These are phyloP conservation scores for Carlito syrichta DNA, from an alignment of 2,113 vertebrate genomes.

Conservation along the genomic window DNA sequence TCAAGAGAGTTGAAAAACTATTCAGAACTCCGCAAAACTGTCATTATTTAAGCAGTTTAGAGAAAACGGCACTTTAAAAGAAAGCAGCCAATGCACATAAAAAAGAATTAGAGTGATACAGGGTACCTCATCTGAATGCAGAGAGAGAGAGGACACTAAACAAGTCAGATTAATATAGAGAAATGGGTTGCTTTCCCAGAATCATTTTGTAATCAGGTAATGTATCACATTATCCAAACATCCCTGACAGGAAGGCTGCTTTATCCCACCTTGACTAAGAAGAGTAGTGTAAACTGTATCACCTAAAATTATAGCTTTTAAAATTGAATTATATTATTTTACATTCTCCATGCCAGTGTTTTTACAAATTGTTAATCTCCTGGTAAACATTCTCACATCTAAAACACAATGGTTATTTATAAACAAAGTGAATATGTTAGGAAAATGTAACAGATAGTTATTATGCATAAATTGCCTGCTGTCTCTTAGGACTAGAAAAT, in stretches of 20 bases:
- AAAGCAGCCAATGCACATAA: slow-evolving; percentile 42
- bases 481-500: slow-evolving; percentile 58
- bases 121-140: slow-evolving; percentile 56
- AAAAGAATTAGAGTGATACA: slow-evolving; percentile 63
- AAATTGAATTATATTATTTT: slow-evolving; percentile 75
- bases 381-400: slow-evolving; percentile 65
- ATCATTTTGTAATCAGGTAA: slow-evolving; percentile 65
- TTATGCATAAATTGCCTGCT: slow-evolving; percentile 52
- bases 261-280: slow-evolving; percentile 50
- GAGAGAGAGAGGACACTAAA: slow-evolving; percentile 46
- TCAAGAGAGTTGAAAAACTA: slow-evolving; percentile 52
- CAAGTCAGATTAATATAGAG: slow-evolving; percentile 65
- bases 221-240: slow-evolving; percentile 50
- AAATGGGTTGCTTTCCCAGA: slow-evolving; percentile 65
- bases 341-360: slow-evolving; percentile 36
- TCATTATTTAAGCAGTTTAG: slow-evolving; percentile 52
- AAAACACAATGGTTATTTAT: slow-evolving; percentile 71
- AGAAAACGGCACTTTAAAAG: slow-evolving; percentile 20
- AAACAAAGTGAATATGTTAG: slow-evolving; percentile 68
- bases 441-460: slow-evolving; percentile 69
- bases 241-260: slow-evolving; percentile 47
- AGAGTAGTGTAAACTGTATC: slow-evolving; percentile 39
- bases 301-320: slow-evolving; percentile 72
- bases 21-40: slow-evolving; percentile 56
- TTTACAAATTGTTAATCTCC: slow-evolving; percentile 74